These are phyloP conservation scores for Chrysocyon brachyurus DNA, from an alignment of 2,797 vertebrate genomes.

Conservation along the genomic window DNA sequence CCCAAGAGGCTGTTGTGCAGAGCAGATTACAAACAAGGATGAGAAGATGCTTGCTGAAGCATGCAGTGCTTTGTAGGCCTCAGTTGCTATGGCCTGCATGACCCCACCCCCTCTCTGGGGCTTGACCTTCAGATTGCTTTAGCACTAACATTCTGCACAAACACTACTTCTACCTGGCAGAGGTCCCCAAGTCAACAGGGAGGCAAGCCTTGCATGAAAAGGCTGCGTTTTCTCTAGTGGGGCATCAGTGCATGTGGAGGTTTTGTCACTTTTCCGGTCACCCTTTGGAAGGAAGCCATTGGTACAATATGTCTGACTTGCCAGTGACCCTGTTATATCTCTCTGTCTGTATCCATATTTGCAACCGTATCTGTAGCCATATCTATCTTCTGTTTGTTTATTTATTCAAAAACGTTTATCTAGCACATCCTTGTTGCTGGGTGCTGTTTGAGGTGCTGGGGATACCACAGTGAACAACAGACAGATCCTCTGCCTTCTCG, in stretches of 20 bases:
- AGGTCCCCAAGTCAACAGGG: background rate
- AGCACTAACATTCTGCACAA: background rate
- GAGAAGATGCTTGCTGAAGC: background rate
- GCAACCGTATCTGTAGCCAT: background rate
- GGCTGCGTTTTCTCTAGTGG: background rate
- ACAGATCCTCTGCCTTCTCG: background rate
- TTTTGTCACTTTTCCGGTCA: background rate
- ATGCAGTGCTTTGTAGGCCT: background rate
- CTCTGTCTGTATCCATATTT: background rate
- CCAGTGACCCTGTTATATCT: background rate
- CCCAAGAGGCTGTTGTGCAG: background rate
- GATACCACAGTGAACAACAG: background rate
- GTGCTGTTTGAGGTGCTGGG: background rate
- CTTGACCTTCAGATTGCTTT: background rate
- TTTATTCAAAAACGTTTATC: background rate
- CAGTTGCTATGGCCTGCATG: accelerated
- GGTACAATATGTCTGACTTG: background rate
- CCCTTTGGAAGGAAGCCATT: background rate
- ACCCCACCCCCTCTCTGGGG: background rate
- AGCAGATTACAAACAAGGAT: background rate
- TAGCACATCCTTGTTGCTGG: background rate
- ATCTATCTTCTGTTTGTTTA: background rate
- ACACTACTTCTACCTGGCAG: background rate
- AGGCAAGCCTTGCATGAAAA: background rate
- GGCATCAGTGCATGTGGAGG: background rate